Evolutionary conservation across 2,797 vertebrate species (phyloP).

Genomic region (Avahi laniger): DNA sequence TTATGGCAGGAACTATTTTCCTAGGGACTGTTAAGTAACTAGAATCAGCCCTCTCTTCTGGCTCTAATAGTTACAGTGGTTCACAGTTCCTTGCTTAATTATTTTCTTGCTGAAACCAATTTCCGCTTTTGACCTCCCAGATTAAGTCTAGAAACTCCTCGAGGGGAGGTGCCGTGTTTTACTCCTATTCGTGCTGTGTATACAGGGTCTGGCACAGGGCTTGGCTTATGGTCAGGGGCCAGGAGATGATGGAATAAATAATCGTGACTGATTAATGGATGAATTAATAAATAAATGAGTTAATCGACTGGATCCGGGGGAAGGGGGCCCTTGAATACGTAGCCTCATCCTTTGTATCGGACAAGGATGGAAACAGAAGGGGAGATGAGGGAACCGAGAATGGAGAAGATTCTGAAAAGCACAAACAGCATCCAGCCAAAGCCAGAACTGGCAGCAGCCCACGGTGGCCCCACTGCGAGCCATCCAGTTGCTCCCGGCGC

Average conservation of each 20-base stretch:
- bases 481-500: background rate
- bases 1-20: background rate
- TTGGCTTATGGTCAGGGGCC: background rate
- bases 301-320: background rate
- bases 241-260: background rate
- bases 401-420: slow-evolving; percentile 4
- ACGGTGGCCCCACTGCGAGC: slow-evolving; percentile 10
- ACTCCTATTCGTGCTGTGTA: background rate
- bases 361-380: slow-evolving; percentile 11
- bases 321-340: background rate
- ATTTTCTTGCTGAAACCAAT: background rate
- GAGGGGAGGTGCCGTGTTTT: background rate
- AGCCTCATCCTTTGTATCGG: background rate
- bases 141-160: background rate
- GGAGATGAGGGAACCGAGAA: background rate
- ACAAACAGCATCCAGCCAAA: slow-evolving; percentile 25
- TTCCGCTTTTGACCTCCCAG: slow-evolving; percentile 1
- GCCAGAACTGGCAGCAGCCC: slow-evolving; percentile 11
- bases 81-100: background rate
- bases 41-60: background rate
- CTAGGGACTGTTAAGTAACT: background rate
- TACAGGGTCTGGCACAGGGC: background rate
- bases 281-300: background rate
- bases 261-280: background rate
- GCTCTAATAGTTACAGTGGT: background rate